Conservation (phyloP, 2,797 vertebrate species). For the Morelia viridis region DNA sequence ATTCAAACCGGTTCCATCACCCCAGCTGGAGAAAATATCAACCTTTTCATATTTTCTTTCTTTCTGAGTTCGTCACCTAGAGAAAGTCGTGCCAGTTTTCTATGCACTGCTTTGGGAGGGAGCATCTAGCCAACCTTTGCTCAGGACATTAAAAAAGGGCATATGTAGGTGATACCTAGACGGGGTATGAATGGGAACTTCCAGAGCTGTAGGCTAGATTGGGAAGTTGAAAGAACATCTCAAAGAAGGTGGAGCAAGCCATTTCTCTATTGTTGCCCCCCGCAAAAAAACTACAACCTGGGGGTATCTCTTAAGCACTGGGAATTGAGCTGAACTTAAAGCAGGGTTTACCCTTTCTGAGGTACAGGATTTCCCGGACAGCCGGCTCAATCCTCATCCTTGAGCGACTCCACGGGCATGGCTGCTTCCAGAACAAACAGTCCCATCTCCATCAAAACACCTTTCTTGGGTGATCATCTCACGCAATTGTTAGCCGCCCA, state of each 20-base stretch:
- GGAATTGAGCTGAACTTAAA: neutral
- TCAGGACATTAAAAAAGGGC: no score
- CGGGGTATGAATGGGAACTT: neutral
- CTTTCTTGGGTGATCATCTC: conserved; percentile 50
- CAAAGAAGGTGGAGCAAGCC: neutral
- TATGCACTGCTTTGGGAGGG: no score
- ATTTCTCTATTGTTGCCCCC: neutral
- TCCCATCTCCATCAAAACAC: neutral
- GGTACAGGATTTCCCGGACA: conserved; percentile 45
- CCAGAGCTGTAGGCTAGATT: neutral
- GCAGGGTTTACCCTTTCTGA: neutral
- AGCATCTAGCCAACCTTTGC: no score
- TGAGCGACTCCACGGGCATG: accelerated
- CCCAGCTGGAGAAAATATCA: neutral
- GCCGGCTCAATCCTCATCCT: neutral
- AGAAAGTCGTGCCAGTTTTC: neutral
- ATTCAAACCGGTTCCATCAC: neutral
- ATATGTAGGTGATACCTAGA: neutral
- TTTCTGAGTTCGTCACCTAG: neutral
- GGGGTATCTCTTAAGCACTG: neutral
- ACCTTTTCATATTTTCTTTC: no score
- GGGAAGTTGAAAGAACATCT: neutral
- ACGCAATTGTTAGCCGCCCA: conserved; percentile 68
- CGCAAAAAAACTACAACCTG: neutral
- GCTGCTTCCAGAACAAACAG: neutral